These are phyloP conservation scores for Pomatorhinus ruficollis DNA, from an alignment of 2,113 vertebrate genomes.

Conservation along the genomic window DNA sequence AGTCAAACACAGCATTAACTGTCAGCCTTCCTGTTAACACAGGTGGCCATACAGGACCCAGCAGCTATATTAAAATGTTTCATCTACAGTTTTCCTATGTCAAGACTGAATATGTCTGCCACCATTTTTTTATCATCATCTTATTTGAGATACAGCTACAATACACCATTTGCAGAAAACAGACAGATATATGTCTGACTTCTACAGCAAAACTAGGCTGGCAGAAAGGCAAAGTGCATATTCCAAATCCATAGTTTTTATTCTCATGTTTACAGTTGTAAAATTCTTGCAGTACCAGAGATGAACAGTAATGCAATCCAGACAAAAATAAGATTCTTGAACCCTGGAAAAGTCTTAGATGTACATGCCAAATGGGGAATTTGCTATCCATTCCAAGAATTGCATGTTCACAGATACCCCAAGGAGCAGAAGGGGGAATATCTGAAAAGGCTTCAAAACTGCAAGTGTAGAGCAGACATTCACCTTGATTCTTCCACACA, in stretches of 20 bases:
- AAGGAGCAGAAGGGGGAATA: not conserved
- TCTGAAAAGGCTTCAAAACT: not conserved
- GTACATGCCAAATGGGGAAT: slow-evolving; percentile 1
- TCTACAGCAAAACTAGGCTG: not conserved
- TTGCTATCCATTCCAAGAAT: not conserved
- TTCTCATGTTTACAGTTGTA: slow-evolving; percentile 33
- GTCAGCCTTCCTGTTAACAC: not conserved
- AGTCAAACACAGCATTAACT: not conserved
- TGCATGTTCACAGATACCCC: not conserved
- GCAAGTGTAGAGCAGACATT: not conserved
- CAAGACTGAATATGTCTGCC: not conserved
- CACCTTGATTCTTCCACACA: not conserved
- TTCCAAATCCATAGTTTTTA: slow-evolving; percentile 6
- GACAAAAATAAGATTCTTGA: slow-evolving; percentile 35
- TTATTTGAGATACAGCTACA: not conserved
- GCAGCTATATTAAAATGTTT: not conserved
- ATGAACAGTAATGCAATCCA: slow-evolving; percentile 11
- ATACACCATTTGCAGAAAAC: not conserved
- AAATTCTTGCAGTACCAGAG: slow-evolving; percentile 12
- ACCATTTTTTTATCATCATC: not conserved
- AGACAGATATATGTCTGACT: not conserved
- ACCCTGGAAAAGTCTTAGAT: not conserved
- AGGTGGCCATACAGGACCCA: not conserved
- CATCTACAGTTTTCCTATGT: not conserved
- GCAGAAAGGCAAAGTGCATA: not conserved